These are phyloP conservation scores for Hirtodrosophila histrioides DNA, from an alignment of 2,888 invertebrate species.

Conservation along the genomic window DNA sequence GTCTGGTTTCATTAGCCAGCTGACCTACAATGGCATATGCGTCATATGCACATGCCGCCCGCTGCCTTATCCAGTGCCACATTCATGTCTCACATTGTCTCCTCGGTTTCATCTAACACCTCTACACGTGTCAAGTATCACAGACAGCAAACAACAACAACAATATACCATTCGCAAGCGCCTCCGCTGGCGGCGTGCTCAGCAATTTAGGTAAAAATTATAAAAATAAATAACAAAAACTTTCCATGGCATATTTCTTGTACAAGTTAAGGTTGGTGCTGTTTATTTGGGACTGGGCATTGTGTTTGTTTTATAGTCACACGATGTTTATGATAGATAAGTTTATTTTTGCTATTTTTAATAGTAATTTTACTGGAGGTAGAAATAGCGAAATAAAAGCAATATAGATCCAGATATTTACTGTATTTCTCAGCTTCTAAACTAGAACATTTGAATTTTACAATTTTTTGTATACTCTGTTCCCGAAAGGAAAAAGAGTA, in stretches of 20 bases:
- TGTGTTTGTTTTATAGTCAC: conserved; percentile 1
- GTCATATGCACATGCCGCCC: conserved; percentile 6
- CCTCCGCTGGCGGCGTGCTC: conserved; percentile 18
- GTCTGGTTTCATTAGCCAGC: not conserved
- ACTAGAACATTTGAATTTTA: too few species aligned
- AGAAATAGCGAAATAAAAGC: too few species aligned
- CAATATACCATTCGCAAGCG: conserved; percentile 13
- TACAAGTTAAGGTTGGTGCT: conserved; percentile 11
- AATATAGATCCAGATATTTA: too few species aligned
- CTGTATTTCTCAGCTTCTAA: too few species aligned
- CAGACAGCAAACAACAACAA: conserved; percentile 12
- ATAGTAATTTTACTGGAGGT: not conserved
- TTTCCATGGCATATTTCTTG: conserved; percentile 50
- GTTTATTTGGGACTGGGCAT: conserved; percentile 14
- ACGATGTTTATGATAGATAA: not conserved
- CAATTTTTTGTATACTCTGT: too few species aligned
- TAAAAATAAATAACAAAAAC: conserved; percentile 25
- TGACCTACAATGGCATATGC: conserved; percentile 21
- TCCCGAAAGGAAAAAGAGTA: too few species aligned
- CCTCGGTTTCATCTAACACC: conserved; percentile 32
- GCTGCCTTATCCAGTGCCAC: conserved; percentile 4
- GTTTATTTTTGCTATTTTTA: conserved; percentile 8
- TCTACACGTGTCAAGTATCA: conserved; percentile 52
- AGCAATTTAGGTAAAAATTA: conserved; percentile 17
- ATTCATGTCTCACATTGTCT: conserved; percentile 7